phyloP scores from a whole-genome alignment of 2,888 invertebrate species.

The Lucinisca nassula region DNA sequence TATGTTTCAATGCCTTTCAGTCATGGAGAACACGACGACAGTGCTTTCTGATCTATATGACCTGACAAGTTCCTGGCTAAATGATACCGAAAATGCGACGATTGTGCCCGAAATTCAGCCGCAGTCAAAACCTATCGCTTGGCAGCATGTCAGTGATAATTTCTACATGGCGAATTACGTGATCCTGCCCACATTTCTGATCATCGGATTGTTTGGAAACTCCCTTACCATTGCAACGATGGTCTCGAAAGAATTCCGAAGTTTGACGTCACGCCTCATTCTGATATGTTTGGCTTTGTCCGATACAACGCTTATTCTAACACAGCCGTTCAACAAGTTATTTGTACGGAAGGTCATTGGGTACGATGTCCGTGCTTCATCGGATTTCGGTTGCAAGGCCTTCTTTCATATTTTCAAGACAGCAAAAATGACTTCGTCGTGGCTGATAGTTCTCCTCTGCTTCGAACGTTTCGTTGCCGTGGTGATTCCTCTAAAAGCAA shows the following conservation, averaged over 20 bases:
- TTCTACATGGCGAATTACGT: constrained; percentile 62
- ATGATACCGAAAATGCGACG: background rate
- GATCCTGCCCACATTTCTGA: constrained; percentile 67
- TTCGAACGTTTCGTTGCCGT: constrained; percentile 78
- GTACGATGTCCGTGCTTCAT: constrained; percentile 73
- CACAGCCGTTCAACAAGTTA: constrained; percentile 77
- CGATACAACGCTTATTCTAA: constrained; percentile 70
- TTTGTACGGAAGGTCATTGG: constrained; percentile 72
- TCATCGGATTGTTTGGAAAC: constrained; percentile 73
- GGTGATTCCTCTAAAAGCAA: constrained; percentile 73
- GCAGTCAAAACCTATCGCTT: background rate
- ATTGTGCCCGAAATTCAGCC: background rate
- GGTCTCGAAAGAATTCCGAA: constrained; percentile 63
- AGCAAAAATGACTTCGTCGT: constrained; percentile 78
- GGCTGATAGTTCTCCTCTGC: constrained; percentile 77
- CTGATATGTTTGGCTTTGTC: constrained; percentile 75
- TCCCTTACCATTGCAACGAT: constrained; percentile 73
- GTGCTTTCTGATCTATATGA: background rate
- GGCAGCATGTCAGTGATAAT: constrained; percentile 22
- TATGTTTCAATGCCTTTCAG: too few species aligned
- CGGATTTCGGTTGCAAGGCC: constrained; percentile 69
- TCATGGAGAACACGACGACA: background rate
- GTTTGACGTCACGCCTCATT: constrained; percentile 69
- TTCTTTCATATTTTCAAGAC: constrained; percentile 75
- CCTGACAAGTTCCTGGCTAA: background rate